A percentile compares a stretch with the other conserved stretches of the same genome.
These are phyloP conservation scores for Sminthopsis crassicaudata DNA, from an alignment of 2,113 vertebrate genomes.

Conservation along the genomic window DNA sequence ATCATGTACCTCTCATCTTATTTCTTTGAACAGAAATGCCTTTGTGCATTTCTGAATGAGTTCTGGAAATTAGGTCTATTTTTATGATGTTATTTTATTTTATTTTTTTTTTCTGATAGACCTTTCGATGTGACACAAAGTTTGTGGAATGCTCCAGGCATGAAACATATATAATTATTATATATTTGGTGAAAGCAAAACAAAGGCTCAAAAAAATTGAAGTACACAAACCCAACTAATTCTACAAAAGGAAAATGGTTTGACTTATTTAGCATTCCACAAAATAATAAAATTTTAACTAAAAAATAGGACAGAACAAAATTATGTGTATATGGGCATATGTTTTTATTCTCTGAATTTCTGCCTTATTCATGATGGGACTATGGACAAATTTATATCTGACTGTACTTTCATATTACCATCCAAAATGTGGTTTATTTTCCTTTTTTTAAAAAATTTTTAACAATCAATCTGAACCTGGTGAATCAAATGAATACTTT, in stretches of 20 bases:
- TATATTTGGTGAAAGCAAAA: not conserved
- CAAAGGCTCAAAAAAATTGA: not conserved
- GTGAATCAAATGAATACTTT: not conserved
- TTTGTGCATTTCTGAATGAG: constrained; percentile 73
- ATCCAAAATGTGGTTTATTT: not conserved
- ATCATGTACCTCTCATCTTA: constrained; percentile 65
- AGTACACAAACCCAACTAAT: not conserved
- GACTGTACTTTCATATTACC: not conserved
- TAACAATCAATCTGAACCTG: not conserved
- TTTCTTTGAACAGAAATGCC: constrained; percentile 72
- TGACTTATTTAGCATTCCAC: not conserved
- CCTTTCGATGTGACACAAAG: constrained; percentile 62
- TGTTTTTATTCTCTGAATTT: not conserved
- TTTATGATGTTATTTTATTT: constrained; percentile 79
- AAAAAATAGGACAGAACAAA: not conserved
- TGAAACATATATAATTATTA: constrained; percentile 69
- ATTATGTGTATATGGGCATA: not conserved
- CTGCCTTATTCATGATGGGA: not conserved
- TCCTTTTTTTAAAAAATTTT: not conserved
- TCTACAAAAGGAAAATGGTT: not conserved
- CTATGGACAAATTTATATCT: not conserved
- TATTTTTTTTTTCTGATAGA: constrained; percentile 75
- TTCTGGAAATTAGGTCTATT: constrained; percentile 78
- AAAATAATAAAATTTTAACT: not conserved
- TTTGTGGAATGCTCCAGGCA: constrained; percentile 68